Base-by-base conservation (phyloP, 37 sponge, comb jelly and placozoan species). In the Bolinopsis microptera region DNA sequence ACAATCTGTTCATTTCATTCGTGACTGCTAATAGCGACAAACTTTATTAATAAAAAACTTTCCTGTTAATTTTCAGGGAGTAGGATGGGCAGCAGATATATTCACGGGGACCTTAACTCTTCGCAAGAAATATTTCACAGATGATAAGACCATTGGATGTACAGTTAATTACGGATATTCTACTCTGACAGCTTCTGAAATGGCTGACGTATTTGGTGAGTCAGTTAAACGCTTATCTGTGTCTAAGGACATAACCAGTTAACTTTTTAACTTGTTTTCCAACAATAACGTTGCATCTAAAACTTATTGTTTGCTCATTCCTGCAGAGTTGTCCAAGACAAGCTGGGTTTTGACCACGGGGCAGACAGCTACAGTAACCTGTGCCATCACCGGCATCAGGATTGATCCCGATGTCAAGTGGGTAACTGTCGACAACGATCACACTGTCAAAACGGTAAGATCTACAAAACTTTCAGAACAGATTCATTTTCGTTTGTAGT, bases 301-400 rank as follows among this genome's bases (percentile, higher is more conserved):
- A n/a, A n/a, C n/a, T n/a, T n/a, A n/a, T n/a, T n/a, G n/a, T n/a
- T n/a, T n/a, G n/a, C n/a, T n/a, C n/a, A n/a, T n/a, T n/a, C n/a
- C n/a, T n/a, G n/a, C 18, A 72, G 75, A 72, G 75, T n/a, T 72
- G 75, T n/a, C 27, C 31, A n/a, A 30, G 75, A 72, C 75, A 72
- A 72, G 75, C 18, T 72, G 31, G 26, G 75, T 28, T 5, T 3
- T 28, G 75, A 72, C 31, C 3, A 72, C 31, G 3, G 75, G 75
- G 5, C 31, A 28, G 5, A 28, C 3, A 23, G 75, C 75, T 21
- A 28, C 31, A 23, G 75, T 72, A 21, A 72, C 75, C 26, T 72
- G 75, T 28, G 18, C 27, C 21, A 72, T 72, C 5, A 72, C 3
- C 31, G 75, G 75, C 5, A n/a, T 72, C 31, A n/a, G 31, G 75